phyloP scores from a whole-genome alignment of 2,113 vertebrate genomes.

The Craseonycteris thonglongyai region DNA sequence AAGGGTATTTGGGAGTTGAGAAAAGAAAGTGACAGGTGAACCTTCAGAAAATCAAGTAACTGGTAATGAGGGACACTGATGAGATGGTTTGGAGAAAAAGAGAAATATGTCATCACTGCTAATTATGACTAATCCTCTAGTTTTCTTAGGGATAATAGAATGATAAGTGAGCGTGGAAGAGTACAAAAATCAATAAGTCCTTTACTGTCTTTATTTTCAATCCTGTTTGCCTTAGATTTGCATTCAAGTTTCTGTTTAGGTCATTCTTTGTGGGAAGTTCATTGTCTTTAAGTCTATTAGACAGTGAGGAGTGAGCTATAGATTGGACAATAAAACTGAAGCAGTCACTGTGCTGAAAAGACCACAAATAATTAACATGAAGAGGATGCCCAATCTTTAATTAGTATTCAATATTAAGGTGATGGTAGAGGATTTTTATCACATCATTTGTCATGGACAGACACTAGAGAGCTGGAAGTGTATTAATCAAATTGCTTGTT shows the following conservation, averaged over 20 bases:
- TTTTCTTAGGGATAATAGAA: slow-evolving; percentile 36
- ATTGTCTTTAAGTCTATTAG: neutral
- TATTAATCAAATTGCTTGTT: neutral
- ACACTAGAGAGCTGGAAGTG: neutral
- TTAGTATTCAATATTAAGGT: slow-evolving; percentile 21
- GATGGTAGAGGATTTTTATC: slow-evolving; percentile 1
- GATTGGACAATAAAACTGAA: neutral
- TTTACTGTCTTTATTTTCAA: neutral
- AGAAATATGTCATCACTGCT: neutral
- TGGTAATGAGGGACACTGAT: neutral
- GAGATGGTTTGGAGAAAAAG: neutral
- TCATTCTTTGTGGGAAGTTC: slow-evolving; percentile 11
- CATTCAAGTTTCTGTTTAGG: neutral
- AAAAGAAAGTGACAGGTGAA: neutral
- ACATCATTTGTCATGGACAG: neutral
- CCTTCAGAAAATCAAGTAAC: slow-evolving; percentile 11
- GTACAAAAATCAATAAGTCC: neutral
- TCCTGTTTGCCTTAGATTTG: neutral
- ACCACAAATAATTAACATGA: neutral
- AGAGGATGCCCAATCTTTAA: neutral
- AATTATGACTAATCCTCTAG: slow-evolving; percentile 8
- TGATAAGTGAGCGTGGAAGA: neutral
- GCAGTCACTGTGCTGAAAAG: neutral
- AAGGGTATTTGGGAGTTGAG: neutral
- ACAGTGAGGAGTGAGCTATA: neutral